phyloP scores from a whole-genome alignment of 1,140 invertebrate species.

The Anadara kagoshimensis region DNA sequence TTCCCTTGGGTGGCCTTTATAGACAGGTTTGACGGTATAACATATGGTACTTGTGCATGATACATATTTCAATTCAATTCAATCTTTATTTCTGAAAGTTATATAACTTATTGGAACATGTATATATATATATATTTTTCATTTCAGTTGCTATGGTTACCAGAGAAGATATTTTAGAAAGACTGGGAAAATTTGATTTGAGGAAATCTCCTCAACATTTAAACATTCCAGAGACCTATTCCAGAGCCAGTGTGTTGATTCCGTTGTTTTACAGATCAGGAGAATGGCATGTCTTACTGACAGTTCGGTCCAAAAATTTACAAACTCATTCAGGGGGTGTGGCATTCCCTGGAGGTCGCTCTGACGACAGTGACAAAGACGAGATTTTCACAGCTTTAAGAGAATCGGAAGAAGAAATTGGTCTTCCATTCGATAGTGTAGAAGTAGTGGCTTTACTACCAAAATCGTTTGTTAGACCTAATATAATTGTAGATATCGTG shows the following conservation, averaged over 20 bases:
- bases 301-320: slow-evolving; percentile 37
- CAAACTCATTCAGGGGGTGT: slow-evolving; percentile 41
- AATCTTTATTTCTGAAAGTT: too few species aligned
- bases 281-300: slow-evolving; percentile 40
- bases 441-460: slow-evolving; percentile 46
- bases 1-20: too few species aligned
- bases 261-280: slow-evolving; percentile 40
- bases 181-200: too few species aligned
- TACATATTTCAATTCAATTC: too few species aligned
- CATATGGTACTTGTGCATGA: too few species aligned
- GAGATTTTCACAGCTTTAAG: slow-evolving; percentile 49
- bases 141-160: too few species aligned
- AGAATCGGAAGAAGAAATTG: slow-evolving; percentile 57
- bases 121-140: too few species aligned
- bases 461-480: slow-evolving; percentile 37
- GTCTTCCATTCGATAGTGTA: slow-evolving; percentile 37
- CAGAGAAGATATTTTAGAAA: too few species aligned
- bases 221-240: slow-evolving; percentile 10
- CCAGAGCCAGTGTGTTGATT: slow-evolving; percentile 48
- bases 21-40: too few species aligned
- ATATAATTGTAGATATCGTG: slow-evolving; percentile 42
- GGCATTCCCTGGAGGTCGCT: slow-evolving; percentile 55
- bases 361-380: slow-evolving; percentile 37
- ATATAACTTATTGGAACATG: too few species aligned
- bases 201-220: too few species aligned